Conservation (phyloP, 2,888 invertebrate species). For the Caenorhabditis virilis region DNA sequence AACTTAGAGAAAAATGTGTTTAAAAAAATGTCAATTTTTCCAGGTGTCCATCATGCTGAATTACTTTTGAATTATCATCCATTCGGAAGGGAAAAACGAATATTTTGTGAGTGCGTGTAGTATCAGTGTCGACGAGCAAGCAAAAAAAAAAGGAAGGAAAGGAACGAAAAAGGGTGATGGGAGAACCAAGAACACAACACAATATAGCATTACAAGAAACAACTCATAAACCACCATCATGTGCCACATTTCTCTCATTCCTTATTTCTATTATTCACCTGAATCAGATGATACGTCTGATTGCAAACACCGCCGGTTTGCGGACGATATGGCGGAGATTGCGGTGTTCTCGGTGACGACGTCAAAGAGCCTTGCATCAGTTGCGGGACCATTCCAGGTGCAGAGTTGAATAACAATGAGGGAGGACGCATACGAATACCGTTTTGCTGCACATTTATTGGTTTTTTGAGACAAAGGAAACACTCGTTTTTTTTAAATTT, state of each 20-base stretch:
- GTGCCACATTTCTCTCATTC: not conserved
- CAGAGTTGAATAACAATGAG: constrained; percentile 30
- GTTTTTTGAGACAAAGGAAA: constrained; percentile 2
- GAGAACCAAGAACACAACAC: not conserved
- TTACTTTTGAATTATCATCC: too few species aligned
- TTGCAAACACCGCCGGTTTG: constrained; percentile 39
- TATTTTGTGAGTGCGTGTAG: too few species aligned
- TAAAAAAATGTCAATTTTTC: too few species aligned
- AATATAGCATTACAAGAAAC: not conserved
- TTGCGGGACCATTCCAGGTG: constrained; percentile 27
- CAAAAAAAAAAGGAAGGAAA: not conserved
- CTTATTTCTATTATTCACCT: constrained; percentile 32
- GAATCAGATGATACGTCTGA: constrained; percentile 40
- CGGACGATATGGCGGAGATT: constrained; percentile 26
- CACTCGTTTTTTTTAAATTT: not conserved
- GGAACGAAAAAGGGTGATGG: not conserved
- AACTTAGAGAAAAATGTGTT: too few species aligned
- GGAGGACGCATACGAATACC: constrained; percentile 36
- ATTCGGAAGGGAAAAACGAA: too few species aligned
- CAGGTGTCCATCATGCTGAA: too few species aligned
- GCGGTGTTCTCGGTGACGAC: constrained; percentile 26
- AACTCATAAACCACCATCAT: not conserved
- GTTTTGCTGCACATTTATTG: constrained; percentile 20
- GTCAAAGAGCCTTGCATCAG: constrained; percentile 33
- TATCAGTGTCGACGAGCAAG: too few species aligned